Evolutionary conservation across 2,113 vertebrate species (phyloP).

Genomic region (Helogale parvula): DNA sequence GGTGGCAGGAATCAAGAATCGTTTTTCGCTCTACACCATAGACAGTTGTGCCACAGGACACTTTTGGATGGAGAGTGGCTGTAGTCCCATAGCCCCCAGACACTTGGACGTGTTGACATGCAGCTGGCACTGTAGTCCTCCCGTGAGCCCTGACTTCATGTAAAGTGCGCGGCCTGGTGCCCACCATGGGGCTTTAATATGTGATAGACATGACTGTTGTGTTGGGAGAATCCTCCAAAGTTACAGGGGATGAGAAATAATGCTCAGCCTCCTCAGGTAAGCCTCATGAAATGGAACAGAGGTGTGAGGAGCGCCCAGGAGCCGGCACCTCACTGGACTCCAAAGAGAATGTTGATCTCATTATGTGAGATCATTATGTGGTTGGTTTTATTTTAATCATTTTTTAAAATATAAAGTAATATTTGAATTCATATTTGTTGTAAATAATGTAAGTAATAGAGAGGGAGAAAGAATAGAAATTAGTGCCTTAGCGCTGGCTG

Average conservation of each 20-base stretch:
- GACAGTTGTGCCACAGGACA: background rate
- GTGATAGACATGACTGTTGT: background rate
- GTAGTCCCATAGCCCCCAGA: background rate
- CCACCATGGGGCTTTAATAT: background rate
- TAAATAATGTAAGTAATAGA: background rate
- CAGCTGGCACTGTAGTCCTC: background rate
- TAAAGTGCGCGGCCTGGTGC: background rate
- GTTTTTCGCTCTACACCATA: background rate
- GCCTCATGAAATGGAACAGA: background rate
- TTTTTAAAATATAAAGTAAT: slow-evolving; percentile 13
- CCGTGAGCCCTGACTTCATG: background rate
- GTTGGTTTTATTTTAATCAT: background rate
- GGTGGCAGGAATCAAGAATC: background rate
- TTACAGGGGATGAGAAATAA: background rate
- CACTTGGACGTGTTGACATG: background rate
- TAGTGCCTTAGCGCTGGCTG: background rate
- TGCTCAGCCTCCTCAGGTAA: background rate
- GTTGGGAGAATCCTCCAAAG: background rate
- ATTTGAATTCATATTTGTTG: background rate
- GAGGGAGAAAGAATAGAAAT: background rate
- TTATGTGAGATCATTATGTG: background rate
- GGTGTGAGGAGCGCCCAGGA: background rate
- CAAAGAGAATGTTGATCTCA: background rate
- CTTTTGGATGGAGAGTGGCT: background rate
- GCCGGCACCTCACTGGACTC: background rate